Percentiles rank a stretch among this genome's conserved stretches.
Evolutionary conservation across 53 echinoderm and acorn worm genomes (phyloP).

Genomic region (Holothuria leucospilota): DNA sequence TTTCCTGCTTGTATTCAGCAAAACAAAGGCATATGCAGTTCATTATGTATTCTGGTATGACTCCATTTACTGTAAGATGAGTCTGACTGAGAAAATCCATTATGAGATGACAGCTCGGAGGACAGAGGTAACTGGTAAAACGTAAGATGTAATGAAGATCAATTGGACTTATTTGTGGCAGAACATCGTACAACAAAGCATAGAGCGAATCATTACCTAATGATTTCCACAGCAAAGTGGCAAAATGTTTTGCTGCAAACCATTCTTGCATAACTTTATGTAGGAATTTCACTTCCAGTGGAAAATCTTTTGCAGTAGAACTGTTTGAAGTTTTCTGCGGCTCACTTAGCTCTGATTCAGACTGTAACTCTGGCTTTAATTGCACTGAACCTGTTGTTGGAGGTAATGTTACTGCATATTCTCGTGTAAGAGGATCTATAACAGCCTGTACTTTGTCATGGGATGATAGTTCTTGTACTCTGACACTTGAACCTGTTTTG

Average conservation of each 20-base stretch:
- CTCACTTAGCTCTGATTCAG: no score
- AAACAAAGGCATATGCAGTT: slow-evolving; percentile 13
- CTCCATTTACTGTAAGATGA: neutral
- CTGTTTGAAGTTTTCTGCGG: neutral
- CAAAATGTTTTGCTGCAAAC: neutral
- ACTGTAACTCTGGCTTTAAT: no score
- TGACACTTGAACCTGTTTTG: no score
- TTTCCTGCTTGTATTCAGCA: neutral
- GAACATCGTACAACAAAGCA: no score
- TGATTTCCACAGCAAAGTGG: neutral
- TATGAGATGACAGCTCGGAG: neutral
- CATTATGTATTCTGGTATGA: slow-evolving; percentile 4
- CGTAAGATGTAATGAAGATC: neutral
- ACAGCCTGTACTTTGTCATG: no score
- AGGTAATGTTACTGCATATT: no score
- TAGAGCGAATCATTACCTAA: no score
- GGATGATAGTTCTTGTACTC: no score
- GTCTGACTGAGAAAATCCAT: neutral
- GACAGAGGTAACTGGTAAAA: slow-evolving; percentile 5
- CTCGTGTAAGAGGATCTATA: no score
- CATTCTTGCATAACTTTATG: neutral
- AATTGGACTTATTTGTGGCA: neutral
- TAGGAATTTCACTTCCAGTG: neutral
- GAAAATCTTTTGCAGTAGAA: neutral
- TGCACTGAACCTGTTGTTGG: no score